These are phyloP conservation scores for Drosophila mimetica DNA, from an alignment of 2,888 invertebrate genomes.

Conservation along the genomic window DNA sequence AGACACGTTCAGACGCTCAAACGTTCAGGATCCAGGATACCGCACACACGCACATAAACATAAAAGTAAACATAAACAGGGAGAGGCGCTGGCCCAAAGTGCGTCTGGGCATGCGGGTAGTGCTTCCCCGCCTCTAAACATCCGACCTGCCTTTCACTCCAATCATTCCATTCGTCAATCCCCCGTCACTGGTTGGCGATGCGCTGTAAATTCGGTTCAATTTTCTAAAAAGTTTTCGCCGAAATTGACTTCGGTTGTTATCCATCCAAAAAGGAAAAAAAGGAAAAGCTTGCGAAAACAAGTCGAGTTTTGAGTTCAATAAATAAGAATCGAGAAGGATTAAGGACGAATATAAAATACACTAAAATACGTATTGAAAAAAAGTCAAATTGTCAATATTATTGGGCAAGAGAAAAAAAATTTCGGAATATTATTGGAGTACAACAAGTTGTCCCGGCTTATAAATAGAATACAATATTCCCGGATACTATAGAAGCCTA, in stretches of 20 bases:
- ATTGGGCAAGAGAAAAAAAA: too few species aligned
- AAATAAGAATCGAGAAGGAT: constrained; percentile 44
- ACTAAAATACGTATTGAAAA: neutral
- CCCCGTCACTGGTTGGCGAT: constrained; percentile 49
- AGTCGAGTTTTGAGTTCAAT: constrained; percentile 36
- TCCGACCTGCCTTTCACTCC: constrained; percentile 5
- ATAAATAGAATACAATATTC: too few species aligned
- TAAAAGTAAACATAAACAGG: constrained; percentile 73
- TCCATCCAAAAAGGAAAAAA: constrained; percentile 16
- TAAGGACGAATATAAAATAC: neutral
- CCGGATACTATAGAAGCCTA: too few species aligned
- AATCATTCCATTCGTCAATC: constrained; percentile 38
- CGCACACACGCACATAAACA: constrained; percentile 56
- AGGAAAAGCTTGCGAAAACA: constrained; percentile 18
- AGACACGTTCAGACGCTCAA: constrained; percentile 18
- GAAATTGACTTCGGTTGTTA: constrained; percentile 57
- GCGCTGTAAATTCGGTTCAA: constrained; percentile 70
- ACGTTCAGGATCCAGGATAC: constrained; percentile 15
- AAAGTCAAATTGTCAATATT: too few species aligned
- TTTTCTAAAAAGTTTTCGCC: constrained; percentile 70
- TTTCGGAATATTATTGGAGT: too few species aligned
- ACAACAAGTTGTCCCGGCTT: too few species aligned
- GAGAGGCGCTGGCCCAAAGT: constrained; percentile 22
- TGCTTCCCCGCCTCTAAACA: neutral
- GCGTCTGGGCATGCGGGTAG: constrained; percentile 60